Conservation (phyloP, 1,140 invertebrate genomes). For the Drosophila baimaii region DNA sequence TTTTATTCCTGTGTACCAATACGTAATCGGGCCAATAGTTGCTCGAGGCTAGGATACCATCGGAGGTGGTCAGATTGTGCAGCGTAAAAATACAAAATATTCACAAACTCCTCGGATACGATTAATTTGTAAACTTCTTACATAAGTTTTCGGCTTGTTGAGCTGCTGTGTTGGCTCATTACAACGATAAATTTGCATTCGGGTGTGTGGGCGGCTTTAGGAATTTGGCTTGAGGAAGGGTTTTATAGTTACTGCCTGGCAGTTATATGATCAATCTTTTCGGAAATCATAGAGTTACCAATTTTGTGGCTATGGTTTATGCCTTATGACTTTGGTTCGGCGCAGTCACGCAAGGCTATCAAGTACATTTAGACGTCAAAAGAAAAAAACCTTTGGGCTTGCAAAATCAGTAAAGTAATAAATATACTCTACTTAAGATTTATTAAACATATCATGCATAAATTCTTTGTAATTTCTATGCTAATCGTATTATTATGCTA, state of each 20-base stretch:
- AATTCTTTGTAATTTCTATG: not conserved
- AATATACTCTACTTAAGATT: not conserved
- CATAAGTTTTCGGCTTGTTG: conserved; percentile 37
- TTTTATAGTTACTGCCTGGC: conserved; percentile 10
- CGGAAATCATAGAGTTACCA: conserved; percentile 3
- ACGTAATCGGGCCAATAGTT: conserved; percentile 10
- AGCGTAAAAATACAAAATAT: conserved; percentile 18
- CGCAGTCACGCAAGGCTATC: not conserved
- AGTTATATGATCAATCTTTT: conserved; percentile 32
- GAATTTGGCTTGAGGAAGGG: conserved; percentile 38
- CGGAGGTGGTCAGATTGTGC: conserved; percentile 31
- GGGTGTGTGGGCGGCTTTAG: conserved; percentile 21
- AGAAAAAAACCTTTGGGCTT: not conserved
- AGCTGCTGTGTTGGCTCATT: conserved; percentile 34
- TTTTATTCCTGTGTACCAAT: conserved; percentile 10
- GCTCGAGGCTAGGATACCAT: conserved; percentile 28
- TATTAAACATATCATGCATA: not conserved
- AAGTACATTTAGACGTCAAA: not conserved
- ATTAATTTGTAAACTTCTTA: conserved; percentile 39
- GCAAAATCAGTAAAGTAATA: not conserved
- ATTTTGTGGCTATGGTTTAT: conserved; percentile 1
- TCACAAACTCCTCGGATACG: not conserved
- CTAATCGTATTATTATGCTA: not conserved
- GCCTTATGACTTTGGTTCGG: not conserved
- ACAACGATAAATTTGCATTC: conserved; percentile 42